Evolutionary conservation across 1,140 invertebrate genomes (phyloP).

Genomic region (Rhopalosiphum padi): DNA sequence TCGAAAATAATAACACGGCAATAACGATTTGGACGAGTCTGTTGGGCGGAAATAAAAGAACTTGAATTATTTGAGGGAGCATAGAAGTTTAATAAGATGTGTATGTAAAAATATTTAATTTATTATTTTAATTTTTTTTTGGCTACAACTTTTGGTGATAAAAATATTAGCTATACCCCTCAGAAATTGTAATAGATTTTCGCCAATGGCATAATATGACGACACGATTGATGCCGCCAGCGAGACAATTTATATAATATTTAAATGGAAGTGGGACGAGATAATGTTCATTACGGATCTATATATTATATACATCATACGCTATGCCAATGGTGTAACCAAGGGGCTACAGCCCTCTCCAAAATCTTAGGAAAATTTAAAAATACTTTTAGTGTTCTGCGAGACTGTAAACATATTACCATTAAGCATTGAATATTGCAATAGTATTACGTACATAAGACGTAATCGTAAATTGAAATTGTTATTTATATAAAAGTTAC

Average conservation of each 20-base stretch:
- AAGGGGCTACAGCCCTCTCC: background rate
- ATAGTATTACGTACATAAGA: background rate
- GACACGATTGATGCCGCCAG: background rate
- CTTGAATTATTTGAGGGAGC: background rate
- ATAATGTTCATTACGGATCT: background rate
- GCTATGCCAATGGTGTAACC: background rate
- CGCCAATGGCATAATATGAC: background rate
- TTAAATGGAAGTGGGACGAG: background rate
- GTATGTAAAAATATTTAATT: background rate
- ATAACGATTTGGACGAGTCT: background rate
- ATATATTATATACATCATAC: background rate
- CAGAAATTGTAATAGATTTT: background rate
- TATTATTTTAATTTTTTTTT: background rate
- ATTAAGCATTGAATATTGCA: background rate
- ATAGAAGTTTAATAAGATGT: background rate
- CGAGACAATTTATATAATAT: background rate
- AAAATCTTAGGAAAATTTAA: background rate
- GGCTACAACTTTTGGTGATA: background rate
- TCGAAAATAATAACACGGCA: background rate
- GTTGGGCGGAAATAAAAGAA: background rate
- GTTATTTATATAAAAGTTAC: no score
- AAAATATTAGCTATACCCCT: background rate
- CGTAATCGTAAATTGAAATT: no score
- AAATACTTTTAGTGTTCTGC: background rate
- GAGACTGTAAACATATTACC: background rate